These are phyloP conservation scores for Junco hyemalis DNA, from an alignment of 2,113 vertebrate species.

Conservation along the genomic window DNA sequence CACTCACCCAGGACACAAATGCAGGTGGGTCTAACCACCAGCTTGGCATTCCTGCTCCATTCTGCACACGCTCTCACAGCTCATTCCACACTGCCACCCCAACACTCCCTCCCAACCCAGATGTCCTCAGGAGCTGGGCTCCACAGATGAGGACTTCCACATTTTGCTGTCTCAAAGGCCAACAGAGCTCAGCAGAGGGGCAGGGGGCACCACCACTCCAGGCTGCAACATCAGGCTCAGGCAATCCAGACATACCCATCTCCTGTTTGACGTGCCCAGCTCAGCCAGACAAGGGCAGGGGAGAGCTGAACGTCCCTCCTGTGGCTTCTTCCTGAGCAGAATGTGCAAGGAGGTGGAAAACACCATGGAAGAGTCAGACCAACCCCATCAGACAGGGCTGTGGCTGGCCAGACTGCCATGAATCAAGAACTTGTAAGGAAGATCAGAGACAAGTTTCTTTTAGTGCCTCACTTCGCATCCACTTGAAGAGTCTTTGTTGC, in stretches of 20 bases:
- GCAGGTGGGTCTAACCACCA: background rate
- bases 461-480: background rate
- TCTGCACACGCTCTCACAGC: background rate
- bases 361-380: background rate
- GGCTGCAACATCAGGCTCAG: background rate
- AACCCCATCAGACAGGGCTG: background rate
- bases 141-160: background rate
- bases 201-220: background rate
- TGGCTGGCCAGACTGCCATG: background rate
- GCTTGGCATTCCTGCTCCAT: background rate
- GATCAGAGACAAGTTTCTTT: background rate
- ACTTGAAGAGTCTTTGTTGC: background rate
- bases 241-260: accelerated
- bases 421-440: background rate
- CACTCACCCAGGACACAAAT: accelerated
- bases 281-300: background rate
- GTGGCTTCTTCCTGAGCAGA: background rate
- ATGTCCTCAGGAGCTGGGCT: background rate
- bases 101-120: background rate
- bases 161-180: background rate
- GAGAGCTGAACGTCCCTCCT: accelerated
- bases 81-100: background rate
- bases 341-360: accelerated
- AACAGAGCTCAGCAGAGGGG: background rate
- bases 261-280: background rate